These are phyloP conservation scores for Platerodrilus igneus DNA, from an alignment of 2,888 invertebrate genomes.

Conservation along the genomic window DNA sequence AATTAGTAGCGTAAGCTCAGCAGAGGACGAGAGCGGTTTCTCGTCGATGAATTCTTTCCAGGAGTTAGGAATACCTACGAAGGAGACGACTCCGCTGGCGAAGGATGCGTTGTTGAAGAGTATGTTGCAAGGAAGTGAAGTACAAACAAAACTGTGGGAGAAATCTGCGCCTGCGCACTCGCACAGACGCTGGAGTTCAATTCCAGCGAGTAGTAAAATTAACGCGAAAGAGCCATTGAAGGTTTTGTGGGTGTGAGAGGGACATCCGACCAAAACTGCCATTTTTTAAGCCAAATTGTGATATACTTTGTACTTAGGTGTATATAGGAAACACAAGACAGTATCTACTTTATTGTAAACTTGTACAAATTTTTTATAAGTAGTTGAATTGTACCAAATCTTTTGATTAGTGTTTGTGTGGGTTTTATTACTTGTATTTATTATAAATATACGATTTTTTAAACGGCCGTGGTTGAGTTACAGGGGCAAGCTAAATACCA, in stretches of 20 bases:
- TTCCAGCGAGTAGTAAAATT: constrained; percentile 34
- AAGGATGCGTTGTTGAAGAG: constrained; percentile 38
- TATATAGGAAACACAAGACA: too few relatives aligned
- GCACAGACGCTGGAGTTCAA: constrained; percentile 43
- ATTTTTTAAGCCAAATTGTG: too few relatives aligned
- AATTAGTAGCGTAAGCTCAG: constrained; percentile 42
- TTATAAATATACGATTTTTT: too few relatives aligned
- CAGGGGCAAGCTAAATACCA: too few relatives aligned
- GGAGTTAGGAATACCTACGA: constrained; percentile 68
- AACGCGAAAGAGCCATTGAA: constrained; percentile 33
- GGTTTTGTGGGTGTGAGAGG: constrained; percentile 43
- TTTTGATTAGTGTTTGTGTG: too few relatives aligned
- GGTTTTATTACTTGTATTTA: too few relatives aligned
- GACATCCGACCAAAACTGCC: too few relatives aligned
- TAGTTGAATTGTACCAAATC: too few relatives aligned
- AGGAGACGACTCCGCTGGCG: constrained; percentile 35
- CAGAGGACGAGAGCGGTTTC: constrained; percentile 80
- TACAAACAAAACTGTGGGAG: constrained; percentile 38
- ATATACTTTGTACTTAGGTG: too few relatives aligned
- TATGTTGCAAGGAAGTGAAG: constrained; percentile 35
- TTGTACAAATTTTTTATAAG: too few relatives aligned
- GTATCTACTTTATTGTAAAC: too few relatives aligned
- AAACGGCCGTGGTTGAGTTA: too few relatives aligned
- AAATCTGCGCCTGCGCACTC: constrained; percentile 28
- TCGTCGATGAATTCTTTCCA: constrained; percentile 82